These are phyloP conservation scores for Aphis gossypii DNA, from an alignment of 1,140 invertebrate genomes.

Conservation along the genomic window DNA sequence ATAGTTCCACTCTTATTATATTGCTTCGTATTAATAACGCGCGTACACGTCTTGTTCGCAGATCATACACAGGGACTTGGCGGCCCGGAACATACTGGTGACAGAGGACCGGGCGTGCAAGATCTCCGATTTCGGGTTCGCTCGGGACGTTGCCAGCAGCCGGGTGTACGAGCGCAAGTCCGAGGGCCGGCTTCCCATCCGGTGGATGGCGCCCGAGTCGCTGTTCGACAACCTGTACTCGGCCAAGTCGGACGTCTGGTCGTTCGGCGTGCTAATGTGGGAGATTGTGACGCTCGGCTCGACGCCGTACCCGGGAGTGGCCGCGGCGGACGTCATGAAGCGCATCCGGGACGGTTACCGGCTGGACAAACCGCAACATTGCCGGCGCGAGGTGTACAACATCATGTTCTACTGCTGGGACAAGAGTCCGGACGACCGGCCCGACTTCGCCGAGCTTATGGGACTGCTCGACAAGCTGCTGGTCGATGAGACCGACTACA, in stretches of 20 bases:
- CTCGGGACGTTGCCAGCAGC: slow-evolving; percentile 80
- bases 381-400: slow-evolving; percentile 86
- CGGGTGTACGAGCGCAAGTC: slow-evolving; percentile 92
- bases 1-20: no score
- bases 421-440: slow-evolving; percentile 77
- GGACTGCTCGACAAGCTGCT: slow-evolving; percentile 80
- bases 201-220: slow-evolving; percentile 96
- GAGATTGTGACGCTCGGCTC: slow-evolving; percentile 90
- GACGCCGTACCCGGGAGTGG: slow-evolving; percentile 87
- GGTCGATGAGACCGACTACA: slow-evolving; percentile 89
- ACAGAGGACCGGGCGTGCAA: slow-evolving; percentile 88
- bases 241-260: slow-evolving; percentile 91
- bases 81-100: slow-evolving; percentile 88
- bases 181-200: slow-evolving; percentile 75
- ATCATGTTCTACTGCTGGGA: slow-evolving; percentile 96
- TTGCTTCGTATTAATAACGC: no score
- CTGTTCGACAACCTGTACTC: slow-evolving; percentile 91
- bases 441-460: slow-evolving; percentile 81
- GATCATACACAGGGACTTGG: slow-evolving; percentile 92
- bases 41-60: slow-evolving; percentile 63
- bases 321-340: slow-evolving; percentile 81
- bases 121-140: slow-evolving; percentile 94
- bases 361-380: slow-evolving; percentile 88
- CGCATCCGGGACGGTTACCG: slow-evolving; percentile 83
- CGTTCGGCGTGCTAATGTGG: slow-evolving; percentile 91